A percentile compares a stretch with the other conserved stretches of the same genome.
phyloP scores from a whole-genome alignment of 2,797 vertebrate species.

The Notolepis coatsorum region DNA sequence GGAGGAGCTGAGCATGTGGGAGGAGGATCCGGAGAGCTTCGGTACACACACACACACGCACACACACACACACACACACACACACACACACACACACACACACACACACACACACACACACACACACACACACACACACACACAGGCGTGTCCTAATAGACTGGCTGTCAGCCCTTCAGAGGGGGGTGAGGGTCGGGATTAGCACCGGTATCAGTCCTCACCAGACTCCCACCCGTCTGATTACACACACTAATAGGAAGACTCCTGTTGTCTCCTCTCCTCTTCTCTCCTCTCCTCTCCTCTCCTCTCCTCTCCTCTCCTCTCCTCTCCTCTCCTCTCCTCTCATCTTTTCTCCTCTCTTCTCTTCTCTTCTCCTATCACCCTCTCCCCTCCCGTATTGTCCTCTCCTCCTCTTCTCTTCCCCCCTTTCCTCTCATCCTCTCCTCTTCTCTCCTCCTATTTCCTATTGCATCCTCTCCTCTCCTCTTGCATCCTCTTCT shows the following conservation, averaged over 20 bases:
- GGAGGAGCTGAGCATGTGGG: slow-evolving; percentile 97
- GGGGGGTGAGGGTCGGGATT: neutral
- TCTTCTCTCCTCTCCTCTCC: no score
- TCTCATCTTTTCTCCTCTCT: no score
- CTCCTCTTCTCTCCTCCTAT: no score
- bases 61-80: neutral
- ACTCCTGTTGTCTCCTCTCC: neutral
- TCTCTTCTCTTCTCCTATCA: no score
- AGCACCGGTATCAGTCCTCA: neutral
- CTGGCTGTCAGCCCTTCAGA: neutral
- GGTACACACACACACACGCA: slow-evolving; percentile 78
- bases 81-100: slow-evolving; percentile 1
- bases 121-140: neutral
- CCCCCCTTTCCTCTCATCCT: no score
- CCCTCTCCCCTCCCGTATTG: no score
- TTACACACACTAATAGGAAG: neutral
- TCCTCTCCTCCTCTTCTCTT: no score
- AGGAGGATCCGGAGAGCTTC: slow-evolving; percentile 98
- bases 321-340: no score
- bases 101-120: neutral
- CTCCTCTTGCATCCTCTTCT: no score
- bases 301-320: neutral
- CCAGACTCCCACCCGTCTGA: neutral
- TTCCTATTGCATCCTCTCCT: no score
- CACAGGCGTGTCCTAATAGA: neutral